Base-by-base conservation (phyloP, 2,888 invertebrate genomes). In the Cerastis rubricosa region DNA sequence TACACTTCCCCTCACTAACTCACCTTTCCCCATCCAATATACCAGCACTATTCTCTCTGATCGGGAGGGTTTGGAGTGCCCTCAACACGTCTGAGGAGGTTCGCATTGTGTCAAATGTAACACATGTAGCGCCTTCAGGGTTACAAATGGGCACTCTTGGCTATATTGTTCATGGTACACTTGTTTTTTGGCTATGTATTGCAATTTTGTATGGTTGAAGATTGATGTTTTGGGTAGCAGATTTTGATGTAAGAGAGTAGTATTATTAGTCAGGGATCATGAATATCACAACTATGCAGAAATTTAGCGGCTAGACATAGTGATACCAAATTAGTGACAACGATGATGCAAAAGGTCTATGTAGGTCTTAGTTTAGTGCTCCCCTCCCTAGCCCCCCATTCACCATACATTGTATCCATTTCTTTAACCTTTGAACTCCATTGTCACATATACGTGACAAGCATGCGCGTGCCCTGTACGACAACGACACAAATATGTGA, bases 31-130 rank as follows among this genome's bases (percentile, higher is more conserved):
- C 57, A 66, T 80, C 74, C 63, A 76, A 74, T 68, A 61, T 57
- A 57, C 40, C 85, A 85, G 67, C 87, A 78, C 89, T 81, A 83
- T 70, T 78, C 75, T 74, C 77, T 77, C 59, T 83, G 84, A 88
- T 88, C 87, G 87, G 80, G 84, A 87, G 88, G 88, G 80, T 76
- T 71, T 80, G 69, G 77, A 90, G 91, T 78, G 85, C 89, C 85
- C 91, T 91, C 86, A 81, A 71, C 78, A 68, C 65, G 90, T 90
- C 90, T 90, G 89, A 90, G 88, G 82, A 87, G 80, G 87, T 72
- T 74, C 80, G 81, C 83, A 85, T 90, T 90, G 91, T 91, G 91
- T 89, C 91, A 90, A 91, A 91, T 89, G 91, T 89, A 90, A 91
- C 92, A 91, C 89, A 90, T 91, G 92, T 87, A 86, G 67, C 85